Base-by-base conservation (phyloP, 2,888 invertebrate species). In the Athrips mouffetella region DNA sequence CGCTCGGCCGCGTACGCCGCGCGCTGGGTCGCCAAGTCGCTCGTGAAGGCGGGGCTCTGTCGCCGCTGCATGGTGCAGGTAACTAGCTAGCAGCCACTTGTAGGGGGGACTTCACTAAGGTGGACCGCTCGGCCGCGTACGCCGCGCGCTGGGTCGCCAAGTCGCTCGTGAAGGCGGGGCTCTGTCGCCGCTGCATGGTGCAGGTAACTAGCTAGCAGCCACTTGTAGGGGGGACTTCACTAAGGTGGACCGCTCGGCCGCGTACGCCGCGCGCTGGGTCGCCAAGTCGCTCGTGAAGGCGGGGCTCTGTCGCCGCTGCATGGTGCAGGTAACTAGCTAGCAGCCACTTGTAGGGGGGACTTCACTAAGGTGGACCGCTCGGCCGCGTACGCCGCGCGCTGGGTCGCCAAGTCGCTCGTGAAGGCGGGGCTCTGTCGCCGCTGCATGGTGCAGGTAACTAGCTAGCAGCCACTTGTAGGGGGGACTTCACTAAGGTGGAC, bases 121-220 rank as follows among this genome's bases (percentile, higher is more conserved):
- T 99, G 52, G 99, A 99, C 88, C 91, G 95, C 80, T 98, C 98
- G 1, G 99, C 98, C 44, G 99, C 99, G 0, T 99, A 99, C 80
- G 99, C 99, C 47, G 98, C 98, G 40, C 92, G 99, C 70, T 99
- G 99, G 99, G 98, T 99, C 11, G 99, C 99, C 66, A 99, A 99
- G 89, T 98, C 98, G 7, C 91, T 99, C 50, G 98, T 99, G 31
- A 95, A 94, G 76, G 97, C 96, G 13, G 97, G 96, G 13, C 92
- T 99, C 31, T 98, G 98, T 92, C 92, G 95, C 68, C 94, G 99
- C 62, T 98, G 98, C 80, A 93, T 99, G 70, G 99, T 99, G 37
- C 98, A 98, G 92, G 94, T 94, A n/a, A n/a, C n/a, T n/a, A n/a
- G n/a, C n/a, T n/a, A n/a, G n/a, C n/a, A n/a, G n/a, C n/a, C n/a